Conservation (phyloP, 2,888 invertebrate species). For the Watsonalla cultraria region DNA sequence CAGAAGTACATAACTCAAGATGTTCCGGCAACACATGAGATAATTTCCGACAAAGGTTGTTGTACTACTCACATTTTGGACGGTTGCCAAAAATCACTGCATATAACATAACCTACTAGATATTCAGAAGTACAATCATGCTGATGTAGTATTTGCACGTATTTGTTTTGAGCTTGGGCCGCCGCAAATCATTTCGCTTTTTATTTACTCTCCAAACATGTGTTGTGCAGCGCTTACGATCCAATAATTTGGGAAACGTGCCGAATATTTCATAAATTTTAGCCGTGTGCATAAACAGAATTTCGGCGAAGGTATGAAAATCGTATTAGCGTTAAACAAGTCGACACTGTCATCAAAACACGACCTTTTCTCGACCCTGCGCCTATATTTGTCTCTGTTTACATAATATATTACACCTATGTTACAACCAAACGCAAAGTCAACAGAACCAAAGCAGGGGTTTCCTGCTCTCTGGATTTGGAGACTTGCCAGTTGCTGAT, state of each 20-base stretch:
- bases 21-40: slow-evolving; percentile 49
- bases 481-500: slow-evolving; percentile 57
- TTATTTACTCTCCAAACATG: slow-evolving; percentile 34
- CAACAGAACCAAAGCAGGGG: slow-evolving; percentile 26
- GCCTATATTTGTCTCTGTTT: slow-evolving; percentile 2
- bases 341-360: not conserved
- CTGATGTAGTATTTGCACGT: slow-evolving; percentile 26
- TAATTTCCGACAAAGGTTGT: slow-evolving; percentile 47
- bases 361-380: not conserved
- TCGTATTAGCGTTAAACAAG: not conserved
- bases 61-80: slow-evolving; percentile 49
- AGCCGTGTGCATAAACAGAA: slow-evolving; percentile 15
- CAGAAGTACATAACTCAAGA: slow-evolving; percentile 23
- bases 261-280: slow-evolving; percentile 10
- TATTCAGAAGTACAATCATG: slow-evolving; percentile 17
- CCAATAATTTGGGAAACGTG: slow-evolving; percentile 11
- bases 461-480: slow-evolving; percentile 36
- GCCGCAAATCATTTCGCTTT: slow-evolving; percentile 37
- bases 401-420: slow-evolving; percentile 1
- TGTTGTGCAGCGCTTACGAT: slow-evolving; percentile 13
- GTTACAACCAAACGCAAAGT: slow-evolving; percentile 22
- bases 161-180: slow-evolving; percentile 38
- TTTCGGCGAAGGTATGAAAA: not conserved
- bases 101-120: slow-evolving; percentile 16
- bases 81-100: slow-evolving; percentile 51